phyloP scores from a whole-genome alignment of 2,797 vertebrate species.

The Mus spretus region DNA sequence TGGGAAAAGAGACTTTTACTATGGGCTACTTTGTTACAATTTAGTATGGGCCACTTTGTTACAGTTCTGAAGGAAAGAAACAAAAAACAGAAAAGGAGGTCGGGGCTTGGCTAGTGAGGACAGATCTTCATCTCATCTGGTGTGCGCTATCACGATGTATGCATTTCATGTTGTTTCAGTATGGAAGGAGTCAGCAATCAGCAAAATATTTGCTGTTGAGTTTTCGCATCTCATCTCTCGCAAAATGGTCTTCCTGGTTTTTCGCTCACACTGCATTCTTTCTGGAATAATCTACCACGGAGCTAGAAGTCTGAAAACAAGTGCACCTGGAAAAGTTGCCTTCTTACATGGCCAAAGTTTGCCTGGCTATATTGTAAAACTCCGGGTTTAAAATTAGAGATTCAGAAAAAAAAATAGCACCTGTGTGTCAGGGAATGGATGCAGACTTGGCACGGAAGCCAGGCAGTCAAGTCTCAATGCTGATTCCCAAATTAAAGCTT shows the following conservation, averaged over 20 bases:
- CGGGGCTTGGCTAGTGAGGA: neutral
- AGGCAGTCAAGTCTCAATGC: neutral
- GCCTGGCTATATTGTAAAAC: neutral
- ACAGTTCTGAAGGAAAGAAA: neutral
- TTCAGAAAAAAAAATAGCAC: neutral
- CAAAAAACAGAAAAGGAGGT: no score
- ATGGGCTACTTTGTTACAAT: neutral
- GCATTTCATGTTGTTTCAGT: neutral
- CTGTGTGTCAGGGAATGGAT: neutral
- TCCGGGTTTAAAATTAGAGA: neutral
- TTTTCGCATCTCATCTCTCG: neutral
- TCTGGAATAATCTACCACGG: neutral
- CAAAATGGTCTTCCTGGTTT: neutral
- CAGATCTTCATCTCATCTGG: neutral
- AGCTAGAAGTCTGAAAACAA: neutral
- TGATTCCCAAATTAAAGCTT: conserved; percentile 1
- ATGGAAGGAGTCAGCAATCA: neutral
- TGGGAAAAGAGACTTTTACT: neutral
- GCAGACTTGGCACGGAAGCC: neutral
- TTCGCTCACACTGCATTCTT: neutral
- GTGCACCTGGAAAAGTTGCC: neutral
- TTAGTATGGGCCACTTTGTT: neutral
- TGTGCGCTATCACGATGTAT: neutral
- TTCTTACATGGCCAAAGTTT: neutral
- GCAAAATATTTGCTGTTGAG: neutral